Evolutionary conservation across 2,113 vertebrate genomes (phyloP).

Genomic region (Tringa solitaria): DNA sequence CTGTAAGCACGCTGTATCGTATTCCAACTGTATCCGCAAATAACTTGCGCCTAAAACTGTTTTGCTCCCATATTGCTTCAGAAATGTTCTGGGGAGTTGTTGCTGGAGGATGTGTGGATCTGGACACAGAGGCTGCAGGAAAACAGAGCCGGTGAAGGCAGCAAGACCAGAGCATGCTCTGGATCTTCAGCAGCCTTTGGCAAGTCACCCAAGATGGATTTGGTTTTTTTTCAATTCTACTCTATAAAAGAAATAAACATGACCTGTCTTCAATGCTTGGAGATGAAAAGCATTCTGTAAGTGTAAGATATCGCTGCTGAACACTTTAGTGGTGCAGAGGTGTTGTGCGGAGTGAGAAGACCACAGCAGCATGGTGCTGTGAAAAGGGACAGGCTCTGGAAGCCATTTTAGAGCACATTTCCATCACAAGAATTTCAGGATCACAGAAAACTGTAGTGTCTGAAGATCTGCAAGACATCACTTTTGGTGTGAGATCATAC

Average conservation of each 20-base stretch:
- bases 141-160: neutral
- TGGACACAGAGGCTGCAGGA: neutral
- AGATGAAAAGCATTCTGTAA: neutral
- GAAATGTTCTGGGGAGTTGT: fast-evolving
- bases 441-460: neutral
- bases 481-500: neutral
- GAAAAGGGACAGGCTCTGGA: neutral
- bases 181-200: neutral
- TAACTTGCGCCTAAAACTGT: neutral
- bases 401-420: neutral
- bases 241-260: neutral
- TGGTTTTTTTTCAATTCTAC: neutral
- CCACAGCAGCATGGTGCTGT: neutral
- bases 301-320: neutral
- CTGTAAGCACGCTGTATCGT: neutral
- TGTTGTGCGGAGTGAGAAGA: neutral
- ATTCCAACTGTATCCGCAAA: neutral
- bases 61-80: neutral
- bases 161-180: neutral
- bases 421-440: neutral
- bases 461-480: neutral
- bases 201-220: neutral
- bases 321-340: neutral
- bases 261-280: neutral
- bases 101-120: neutral